Evolutionary conservation across 2,113 vertebrate genomes (phyloP), one percentile per base, ranked within the genome.

Genomic region (Chaenocephalus aceratus): DNA sequence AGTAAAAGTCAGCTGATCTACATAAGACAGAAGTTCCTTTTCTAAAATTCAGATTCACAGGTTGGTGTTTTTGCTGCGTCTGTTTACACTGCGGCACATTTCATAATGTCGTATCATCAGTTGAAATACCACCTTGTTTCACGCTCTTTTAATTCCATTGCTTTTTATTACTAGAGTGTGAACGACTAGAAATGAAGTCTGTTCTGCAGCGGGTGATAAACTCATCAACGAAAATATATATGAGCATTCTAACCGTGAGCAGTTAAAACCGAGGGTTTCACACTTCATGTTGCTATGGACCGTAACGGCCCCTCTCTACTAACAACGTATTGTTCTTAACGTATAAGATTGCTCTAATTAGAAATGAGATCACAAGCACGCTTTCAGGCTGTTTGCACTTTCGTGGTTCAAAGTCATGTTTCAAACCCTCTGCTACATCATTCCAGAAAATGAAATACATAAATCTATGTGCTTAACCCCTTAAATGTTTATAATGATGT

Each of bases 301-400:
- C 67, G 16, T 65, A 46, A 15, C 21, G 26, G 51, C 18, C 6
- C 13, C 21, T n/a, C n/a, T 54, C 54, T 72, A 18, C 23, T 7
- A 11, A 18, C 3, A 1, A 15, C 59, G 63, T 76, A 0, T 10
- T 69, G 23, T 46, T 61, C 23, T 62, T 34, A 45, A 49, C 16
- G 56, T n/a, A 26, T 58, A 30, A 12, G 41, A 56, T 62, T 48
- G 34, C 58, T 54, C 18, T 74, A 66, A 66, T 82, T 66, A 57
- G n/a, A 81, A 68, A 70, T 36, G 4, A 74, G n/a, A 66, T 80
- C 26, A 49, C 49, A 66, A n/a, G 53, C 7, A 34, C 15, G 18
- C 21, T 57, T 49, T 44, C 12, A 78, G 57, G 26, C 45, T 73
- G 52, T 64, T 66, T 52, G 14, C 36, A 41, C 36, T 7, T 41